Conservation (phyloP, 1,140 invertebrate species). For the Drosophila parabipectinata region DNA sequence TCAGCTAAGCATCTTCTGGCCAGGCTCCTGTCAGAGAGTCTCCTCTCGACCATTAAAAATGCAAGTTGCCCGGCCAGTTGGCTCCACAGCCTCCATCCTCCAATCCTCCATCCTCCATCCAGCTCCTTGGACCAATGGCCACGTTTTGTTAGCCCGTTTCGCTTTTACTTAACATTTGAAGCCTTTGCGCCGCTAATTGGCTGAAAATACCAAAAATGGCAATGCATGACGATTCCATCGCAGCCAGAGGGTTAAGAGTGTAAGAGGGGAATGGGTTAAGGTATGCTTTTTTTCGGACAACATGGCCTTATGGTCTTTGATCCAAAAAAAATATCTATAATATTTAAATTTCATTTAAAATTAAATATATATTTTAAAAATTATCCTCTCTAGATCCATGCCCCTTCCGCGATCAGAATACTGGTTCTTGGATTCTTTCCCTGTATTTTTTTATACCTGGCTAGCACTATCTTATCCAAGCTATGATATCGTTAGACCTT, state of each 20-base stretch:
- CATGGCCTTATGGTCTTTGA: slow-evolving; percentile 21
- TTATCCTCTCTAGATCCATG: slow-evolving; percentile 32
- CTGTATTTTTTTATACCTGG: not conserved
- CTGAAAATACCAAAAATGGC: slow-evolving; percentile 83
- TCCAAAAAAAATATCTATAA: not conserved
- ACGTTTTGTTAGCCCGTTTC: slow-evolving; percentile 72
- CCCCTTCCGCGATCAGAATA: slow-evolving; percentile 7
- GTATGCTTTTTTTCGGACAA: slow-evolving; percentile 12
- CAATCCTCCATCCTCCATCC: not conserved
- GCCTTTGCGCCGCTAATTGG: slow-evolving; percentile 82
- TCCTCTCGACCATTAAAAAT: slow-evolving; percentile 68
- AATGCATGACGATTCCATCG: slow-evolving; percentile 64
- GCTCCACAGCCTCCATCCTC: not conserved
- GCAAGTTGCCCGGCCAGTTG: slow-evolving; percentile 74
- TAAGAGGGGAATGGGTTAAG: slow-evolving; percentile 13
- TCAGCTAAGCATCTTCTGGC: slow-evolving; percentile 53
- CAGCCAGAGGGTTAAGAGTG: slow-evolving; percentile 4
- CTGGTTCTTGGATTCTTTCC: not conserved
- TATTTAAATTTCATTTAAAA: not conserved
- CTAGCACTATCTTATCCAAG: slow-evolving; percentile 16
- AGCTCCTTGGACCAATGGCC: slow-evolving; percentile 33
- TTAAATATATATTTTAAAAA: not conserved
- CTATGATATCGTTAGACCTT: slow-evolving; percentile 18
- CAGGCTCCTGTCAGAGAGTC: not conserved
- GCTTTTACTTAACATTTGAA: slow-evolving; percentile 82